A percentile compares a stretch with the other conserved stretches of the same genome.
Conservation (phyloP, 2,797 vertebrate species). For the Thamnophis elegans region DNA sequence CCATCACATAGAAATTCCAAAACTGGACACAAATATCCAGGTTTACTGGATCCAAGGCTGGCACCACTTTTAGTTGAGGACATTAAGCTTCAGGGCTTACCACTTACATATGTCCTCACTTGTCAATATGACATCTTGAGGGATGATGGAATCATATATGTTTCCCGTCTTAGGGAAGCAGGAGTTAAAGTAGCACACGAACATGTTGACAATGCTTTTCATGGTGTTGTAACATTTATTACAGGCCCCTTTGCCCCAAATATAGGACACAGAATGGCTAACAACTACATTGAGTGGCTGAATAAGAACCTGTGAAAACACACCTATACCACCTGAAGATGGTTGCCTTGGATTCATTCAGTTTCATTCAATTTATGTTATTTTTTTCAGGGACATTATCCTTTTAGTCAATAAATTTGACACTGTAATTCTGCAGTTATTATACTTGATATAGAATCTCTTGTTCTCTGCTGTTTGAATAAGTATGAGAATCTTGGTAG, state of each 20-base stretch:
- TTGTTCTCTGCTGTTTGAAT: too few relatives aligned
- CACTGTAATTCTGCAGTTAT: neutral
- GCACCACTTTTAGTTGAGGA: constrained; percentile 80
- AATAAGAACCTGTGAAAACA: constrained; percentile 77
- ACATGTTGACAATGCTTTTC: constrained; percentile 78
- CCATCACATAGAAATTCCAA: constrained; percentile 30
- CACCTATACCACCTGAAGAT: accelerated
- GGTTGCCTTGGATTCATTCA: accelerated
- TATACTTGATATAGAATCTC: too few relatives aligned
- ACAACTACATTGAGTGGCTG: constrained; percentile 79
- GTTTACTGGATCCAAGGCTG: constrained; percentile 71
- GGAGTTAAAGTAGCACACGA: constrained; percentile 80
- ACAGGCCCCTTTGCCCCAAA: constrained; percentile 71
- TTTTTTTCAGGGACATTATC: neutral
- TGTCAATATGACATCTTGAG: constrained; percentile 86
- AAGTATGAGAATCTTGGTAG: too few relatives aligned
- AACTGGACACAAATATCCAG: constrained; percentile 19
- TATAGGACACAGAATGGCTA: constrained; percentile 70
- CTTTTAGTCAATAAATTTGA: too few relatives aligned
- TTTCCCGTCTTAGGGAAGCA: constrained; percentile 71
- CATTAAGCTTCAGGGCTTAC: constrained; percentile 71
- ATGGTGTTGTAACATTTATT: constrained; percentile 74
- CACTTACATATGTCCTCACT: constrained; percentile 81
- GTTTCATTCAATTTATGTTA: neutral
- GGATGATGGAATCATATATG: constrained; percentile 89